Conservation (phyloP, 1,140 invertebrate genomes). For the Branchinecta lindahli region DNA sequence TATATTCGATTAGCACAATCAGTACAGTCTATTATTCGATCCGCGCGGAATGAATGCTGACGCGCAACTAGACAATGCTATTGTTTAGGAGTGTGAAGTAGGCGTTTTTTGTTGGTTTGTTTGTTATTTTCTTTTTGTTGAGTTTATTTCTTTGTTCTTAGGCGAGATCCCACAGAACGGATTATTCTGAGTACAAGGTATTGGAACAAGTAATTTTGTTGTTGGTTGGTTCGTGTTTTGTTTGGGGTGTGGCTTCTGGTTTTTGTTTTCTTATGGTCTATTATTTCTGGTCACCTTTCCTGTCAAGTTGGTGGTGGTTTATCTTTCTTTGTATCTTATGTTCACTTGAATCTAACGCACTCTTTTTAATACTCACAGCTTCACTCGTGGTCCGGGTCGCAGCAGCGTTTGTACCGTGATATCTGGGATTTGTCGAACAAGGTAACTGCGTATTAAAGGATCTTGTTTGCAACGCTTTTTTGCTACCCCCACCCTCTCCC, state of each 20-base stretch:
- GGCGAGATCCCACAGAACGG: neutral
- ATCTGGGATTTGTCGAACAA: slow-evolving; percentile 42
- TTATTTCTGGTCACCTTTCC: neutral
- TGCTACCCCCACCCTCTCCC: no score
- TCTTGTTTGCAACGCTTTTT: no score
- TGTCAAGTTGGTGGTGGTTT: neutral
- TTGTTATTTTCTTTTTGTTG: no score
- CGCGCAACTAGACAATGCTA: no score
- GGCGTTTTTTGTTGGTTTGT: no score
- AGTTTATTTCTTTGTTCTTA: neutral
- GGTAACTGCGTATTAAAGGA: slow-evolving; percentile 30
- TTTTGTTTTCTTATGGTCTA: neutral
- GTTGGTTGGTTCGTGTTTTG: neutral
- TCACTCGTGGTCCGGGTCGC: slow-evolving; percentile 62
- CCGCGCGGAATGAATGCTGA: no score
- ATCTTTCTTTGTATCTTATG: neutral
- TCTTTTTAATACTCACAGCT: slow-evolving; percentile 34
- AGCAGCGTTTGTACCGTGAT: slow-evolving; percentile 51
- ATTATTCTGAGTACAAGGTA: slow-evolving; percentile 6
- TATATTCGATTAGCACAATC: no score
- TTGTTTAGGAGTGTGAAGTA: no score
- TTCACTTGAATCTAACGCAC: neutral
- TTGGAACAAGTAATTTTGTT: neutral
- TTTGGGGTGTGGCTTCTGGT: neutral
- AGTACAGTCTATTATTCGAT: no score